phyloP scores from a whole-genome alignment of 2,797 vertebrate genomes.

The Poecile montanus region DNA sequence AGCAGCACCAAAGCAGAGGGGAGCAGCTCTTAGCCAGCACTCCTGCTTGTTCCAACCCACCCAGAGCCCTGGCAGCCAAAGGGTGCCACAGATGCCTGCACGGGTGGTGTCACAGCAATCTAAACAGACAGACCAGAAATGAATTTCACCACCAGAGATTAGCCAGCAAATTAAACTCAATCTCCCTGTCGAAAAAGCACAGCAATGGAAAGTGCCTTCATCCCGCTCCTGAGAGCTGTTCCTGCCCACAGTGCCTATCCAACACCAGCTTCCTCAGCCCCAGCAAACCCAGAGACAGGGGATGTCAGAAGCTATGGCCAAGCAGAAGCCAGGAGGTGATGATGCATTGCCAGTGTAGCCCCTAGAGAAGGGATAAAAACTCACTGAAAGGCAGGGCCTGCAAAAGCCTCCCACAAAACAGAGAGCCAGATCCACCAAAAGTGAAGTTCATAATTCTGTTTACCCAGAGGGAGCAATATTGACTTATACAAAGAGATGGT shows the following conservation, averaged over 20 bases:
- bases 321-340: background rate
- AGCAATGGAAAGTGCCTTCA: background rate
- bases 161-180: slow-evolving; percentile 47
- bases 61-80: background rate
- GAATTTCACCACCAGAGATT: slow-evolving; percentile 25
- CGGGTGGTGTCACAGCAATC: background rate
- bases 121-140: slow-evolving; percentile 54
- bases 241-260: background rate
- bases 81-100: background rate
- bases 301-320: background rate
- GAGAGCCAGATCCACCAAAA: background rate
- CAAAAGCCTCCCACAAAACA: background rate
- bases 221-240: background rate
- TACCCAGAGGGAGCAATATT: background rate
- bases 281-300: fast-evolving
- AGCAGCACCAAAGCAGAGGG: fast-evolving
- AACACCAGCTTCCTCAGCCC: background rate
- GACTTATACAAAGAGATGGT: background rate
- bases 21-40: background rate
- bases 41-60: background rate
- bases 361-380: background rate
- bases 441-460: background rate
- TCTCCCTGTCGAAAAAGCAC: background rate
- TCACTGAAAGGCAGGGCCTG: background rate
- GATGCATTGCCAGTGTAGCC: background rate